Percentiles rank a stretch among this genome's conserved stretches.
Evolutionary conservation across 2,888 invertebrate genomes (phyloP).

Genomic region (Deilephila elpenor): DNA sequence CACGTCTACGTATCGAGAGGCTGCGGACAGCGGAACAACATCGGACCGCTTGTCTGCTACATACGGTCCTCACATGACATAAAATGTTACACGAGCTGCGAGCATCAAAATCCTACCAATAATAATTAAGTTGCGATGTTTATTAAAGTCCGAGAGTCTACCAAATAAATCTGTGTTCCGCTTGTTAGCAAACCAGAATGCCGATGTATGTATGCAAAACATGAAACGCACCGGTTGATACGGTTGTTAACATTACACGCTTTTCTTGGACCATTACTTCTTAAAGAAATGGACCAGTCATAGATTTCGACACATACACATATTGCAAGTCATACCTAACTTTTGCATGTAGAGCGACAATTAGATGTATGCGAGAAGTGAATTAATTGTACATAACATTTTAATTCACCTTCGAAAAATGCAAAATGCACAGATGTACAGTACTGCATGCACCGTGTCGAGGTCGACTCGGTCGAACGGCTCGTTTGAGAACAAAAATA

Average conservation of each 20-base stretch:
- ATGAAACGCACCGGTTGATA: background rate
- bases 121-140: background rate
- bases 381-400: no score
- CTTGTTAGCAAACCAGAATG: conserved; percentile 2
- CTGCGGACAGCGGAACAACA: background rate
- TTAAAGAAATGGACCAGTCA: background rate
- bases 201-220: background rate
- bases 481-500: conserved; percentile 48
- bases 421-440: background rate
- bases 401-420: background rate
- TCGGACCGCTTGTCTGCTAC: no score
- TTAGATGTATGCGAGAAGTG: background rate
- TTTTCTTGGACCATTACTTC: background rate
- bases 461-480: conserved; percentile 52
- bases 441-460: conserved; percentile 31
- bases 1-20: background rate
- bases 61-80: no score
- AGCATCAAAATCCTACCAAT: background rate
- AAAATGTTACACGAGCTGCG: background rate
- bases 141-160: background rate
- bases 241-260: background rate
- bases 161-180: conserved; percentile 14
- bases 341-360: background rate
- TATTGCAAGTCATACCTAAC: background rate
- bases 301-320: background rate